phyloP scores from a whole-genome alignment of 2,888 invertebrate species.

The Abrostola tripartita region DNA sequence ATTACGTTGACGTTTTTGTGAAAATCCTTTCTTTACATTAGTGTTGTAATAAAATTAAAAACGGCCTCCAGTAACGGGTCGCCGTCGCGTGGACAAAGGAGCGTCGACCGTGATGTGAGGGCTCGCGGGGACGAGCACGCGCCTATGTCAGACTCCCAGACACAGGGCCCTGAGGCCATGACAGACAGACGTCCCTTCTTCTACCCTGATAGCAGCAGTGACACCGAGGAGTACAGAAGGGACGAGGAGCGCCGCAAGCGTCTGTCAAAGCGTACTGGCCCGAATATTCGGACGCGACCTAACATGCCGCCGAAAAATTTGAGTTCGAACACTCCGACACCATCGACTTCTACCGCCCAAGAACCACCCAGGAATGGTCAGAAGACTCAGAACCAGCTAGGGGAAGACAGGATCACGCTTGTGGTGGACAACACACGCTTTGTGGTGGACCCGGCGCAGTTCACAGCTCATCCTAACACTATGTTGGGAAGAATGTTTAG shows the following conservation, averaged over 20 bases:
- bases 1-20: constrained; percentile 57
- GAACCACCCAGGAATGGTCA: constrained; percentile 74
- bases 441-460: constrained; percentile 96
- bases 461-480: constrained; percentile 98
- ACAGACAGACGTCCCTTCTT: constrained; percentile 81
- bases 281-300: constrained; percentile 69
- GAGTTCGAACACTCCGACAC: constrained; percentile 69
- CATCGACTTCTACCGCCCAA: constrained; percentile 76
- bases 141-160: constrained; percentile 82
- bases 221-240: constrained; percentile 94
- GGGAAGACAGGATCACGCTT: constrained; percentile 95
- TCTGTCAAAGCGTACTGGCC: constrained; percentile 80
- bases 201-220: constrained; percentile 93
- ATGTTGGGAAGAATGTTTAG: constrained; percentile 99
- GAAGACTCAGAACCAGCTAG: constrained; percentile 72
- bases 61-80: constrained; percentile 54
- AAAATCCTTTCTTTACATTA: constrained; percentile 52
- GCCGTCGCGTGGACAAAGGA: constrained; percentile 61
- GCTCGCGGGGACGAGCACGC: constrained; percentile 75
- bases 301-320: constrained; percentile 80
- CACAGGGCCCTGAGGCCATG: constrained; percentile 80
- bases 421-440: constrained; percentile 98
- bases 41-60: constrained; percentile 43
- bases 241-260: constrained; percentile 91
- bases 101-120: constrained; percentile 80